Evolutionary conservation across 2,888 invertebrate species (phyloP).

Genomic region (Crepidodera aurea): DNA sequence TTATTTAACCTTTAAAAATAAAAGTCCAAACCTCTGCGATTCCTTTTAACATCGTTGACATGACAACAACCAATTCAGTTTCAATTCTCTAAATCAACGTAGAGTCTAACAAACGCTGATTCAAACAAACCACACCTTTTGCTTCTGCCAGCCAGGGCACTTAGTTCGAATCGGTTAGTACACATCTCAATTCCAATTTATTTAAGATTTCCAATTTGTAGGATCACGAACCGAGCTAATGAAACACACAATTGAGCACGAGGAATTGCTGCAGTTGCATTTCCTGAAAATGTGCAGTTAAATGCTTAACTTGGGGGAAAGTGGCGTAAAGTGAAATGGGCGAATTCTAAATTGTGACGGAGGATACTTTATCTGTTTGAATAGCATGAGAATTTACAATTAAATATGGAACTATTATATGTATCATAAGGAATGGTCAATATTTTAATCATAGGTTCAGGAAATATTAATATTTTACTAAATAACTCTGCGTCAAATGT

Average conservation of each 20-base stretch:
- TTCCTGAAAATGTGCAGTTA: background rate
- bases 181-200: background rate
- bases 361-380: too few species aligned
- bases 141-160: background rate
- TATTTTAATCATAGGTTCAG: too few species aligned
- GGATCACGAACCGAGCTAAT: background rate
- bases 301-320: too few species aligned
- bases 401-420: too few species aligned
- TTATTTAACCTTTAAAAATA: background rate
- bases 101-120: background rate
- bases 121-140: background rate
- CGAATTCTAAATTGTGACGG: too few species aligned
- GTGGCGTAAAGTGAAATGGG: too few species aligned
- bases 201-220: slow-evolving; percentile 4
- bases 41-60: background rate
- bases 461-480: too few species aligned
- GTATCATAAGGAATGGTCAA: too few species aligned
- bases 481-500: too few species aligned
- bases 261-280: background rate
- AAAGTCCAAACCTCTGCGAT: background rate
- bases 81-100: background rate
- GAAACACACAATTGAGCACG: background rate
- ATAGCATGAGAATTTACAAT: too few species aligned
- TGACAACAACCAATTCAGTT: background rate
- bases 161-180: background rate